These are phyloP conservation scores for Leptopilina boulardi DNA, from an alignment of 1,140 invertebrate genomes.

Conservation along the genomic window DNA sequence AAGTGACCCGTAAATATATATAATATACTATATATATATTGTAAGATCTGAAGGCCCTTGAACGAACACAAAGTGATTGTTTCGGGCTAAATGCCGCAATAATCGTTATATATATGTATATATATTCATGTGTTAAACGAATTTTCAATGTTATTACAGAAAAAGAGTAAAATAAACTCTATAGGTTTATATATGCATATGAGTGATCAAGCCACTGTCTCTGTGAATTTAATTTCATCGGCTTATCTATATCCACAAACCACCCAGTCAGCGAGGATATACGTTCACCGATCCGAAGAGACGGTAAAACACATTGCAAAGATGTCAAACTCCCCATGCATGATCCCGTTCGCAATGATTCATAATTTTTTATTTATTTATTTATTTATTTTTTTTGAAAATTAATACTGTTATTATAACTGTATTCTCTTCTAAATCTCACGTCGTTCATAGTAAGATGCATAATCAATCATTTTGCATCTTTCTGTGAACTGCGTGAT, in stretches of 20 bases:
- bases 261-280: not conserved
- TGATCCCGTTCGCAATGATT: not conserved
- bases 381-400: not conserved
- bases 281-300: slow-evolving; percentile 8
- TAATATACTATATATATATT: not conserved
- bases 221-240: slow-evolving; percentile 13
- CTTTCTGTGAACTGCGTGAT: too few relatives aligned
- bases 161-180: not conserved
- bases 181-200: too few relatives aligned
- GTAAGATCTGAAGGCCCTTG: not conserved
- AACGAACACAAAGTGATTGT: slow-evolving; percentile 11
- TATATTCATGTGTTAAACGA: not conserved
- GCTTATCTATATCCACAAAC: not conserved
- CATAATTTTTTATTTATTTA: too few relatives aligned
- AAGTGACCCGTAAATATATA: slow-evolving; percentile 15
- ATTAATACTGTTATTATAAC: not conserved
- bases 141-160: not conserved
- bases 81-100: slow-evolving; percentile 16
- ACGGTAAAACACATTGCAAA: not conserved
- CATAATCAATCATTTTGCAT: too few relatives aligned
- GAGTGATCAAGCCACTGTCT: not conserved
- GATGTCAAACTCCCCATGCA: not conserved
- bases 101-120: too few relatives aligned
- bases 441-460: not conserved
- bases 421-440: not conserved